A percentile compares a stretch with the other conserved stretches of the same genome.
Evolutionary conservation across 2,113 vertebrate species (phyloP).

Genomic region (Dromaius novaehollandiae): DNA sequence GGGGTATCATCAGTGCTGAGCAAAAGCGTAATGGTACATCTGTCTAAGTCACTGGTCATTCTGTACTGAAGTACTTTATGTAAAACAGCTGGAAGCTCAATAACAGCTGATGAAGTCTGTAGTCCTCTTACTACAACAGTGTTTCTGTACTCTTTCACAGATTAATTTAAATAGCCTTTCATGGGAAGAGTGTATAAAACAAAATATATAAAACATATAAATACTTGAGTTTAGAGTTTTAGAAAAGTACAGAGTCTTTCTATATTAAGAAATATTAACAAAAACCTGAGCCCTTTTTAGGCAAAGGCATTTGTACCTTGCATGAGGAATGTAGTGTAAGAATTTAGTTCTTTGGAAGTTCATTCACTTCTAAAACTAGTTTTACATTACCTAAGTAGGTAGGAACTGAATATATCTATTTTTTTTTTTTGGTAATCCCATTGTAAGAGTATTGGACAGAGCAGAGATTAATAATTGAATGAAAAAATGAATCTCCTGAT

Average conservation of each 20-base stretch:
- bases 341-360: accelerated
- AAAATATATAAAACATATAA: neutral
- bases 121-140: neutral
- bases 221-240: neutral
- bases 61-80: neutral
- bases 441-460: neutral
- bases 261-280: neutral
- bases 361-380: neutral
- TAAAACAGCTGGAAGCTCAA: neutral
- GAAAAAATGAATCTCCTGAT: neutral
- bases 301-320: neutral
- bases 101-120: neutral
- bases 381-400: neutral
- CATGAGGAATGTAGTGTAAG: neutral
- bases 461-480: neutral
- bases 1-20: neutral
- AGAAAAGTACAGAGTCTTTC: neutral
- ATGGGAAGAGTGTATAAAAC: neutral
- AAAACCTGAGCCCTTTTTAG: neutral
- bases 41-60: neutral
- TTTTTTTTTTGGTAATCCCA: neutral
- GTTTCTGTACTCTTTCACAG: neutral
- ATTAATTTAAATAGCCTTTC: neutral
- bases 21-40: neutral
- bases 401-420: neutral